Base-by-base conservation (phyloP, 2,113 vertebrate genomes). In the Leptobrachium leishanense region DNA sequence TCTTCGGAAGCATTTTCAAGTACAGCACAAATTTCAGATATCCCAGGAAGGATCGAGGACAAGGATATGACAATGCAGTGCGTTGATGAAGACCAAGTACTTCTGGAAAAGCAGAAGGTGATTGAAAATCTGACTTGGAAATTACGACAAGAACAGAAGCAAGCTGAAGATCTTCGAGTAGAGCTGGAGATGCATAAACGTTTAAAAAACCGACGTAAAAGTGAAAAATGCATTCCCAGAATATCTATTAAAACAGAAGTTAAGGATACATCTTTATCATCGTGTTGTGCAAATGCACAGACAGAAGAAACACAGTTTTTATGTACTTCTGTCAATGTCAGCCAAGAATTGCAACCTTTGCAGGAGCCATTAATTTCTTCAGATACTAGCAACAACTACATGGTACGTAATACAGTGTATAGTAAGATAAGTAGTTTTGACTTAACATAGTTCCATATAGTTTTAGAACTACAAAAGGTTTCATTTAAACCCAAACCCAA, bases 121-220 rank as follows among this genome's bases (percentile, higher is more conserved):
- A 77, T 82, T 2, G 79, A 84, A 62, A 83, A 75, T 55, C 81
- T 79, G 83, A 83, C 86, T 63, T 76, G 81, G 88, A 86, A 87
- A 84, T 72, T 11, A 2, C 74, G 64, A n/a, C 81, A 81, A 71
- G 89, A 87, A 50, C 90, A 86, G 76, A 62, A 68, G 31, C 43
- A 81, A 67, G 86, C 85, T 12, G 46, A 81, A 6, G 92, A 91
- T 77, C 86, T 91, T 40, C 88, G 84, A 2, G 85, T 91, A 75
- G 93, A 92, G 83, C 84, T 89, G 20, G 85, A 90, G 75, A 86
- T 87, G 83, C 89, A 89, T 77, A 89, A 92, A 78, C 91, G 92
- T 84, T 88, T 91, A 82, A 90, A 86, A 74, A 90, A 86, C 72
- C 85, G 89, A 79, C 84, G 88, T 6, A 87, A 89, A 74, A 85